These are phyloP conservation scores for Microdon myrmicae DNA, from an alignment of 2,888 invertebrate species.

Conservation along the genomic window DNA sequence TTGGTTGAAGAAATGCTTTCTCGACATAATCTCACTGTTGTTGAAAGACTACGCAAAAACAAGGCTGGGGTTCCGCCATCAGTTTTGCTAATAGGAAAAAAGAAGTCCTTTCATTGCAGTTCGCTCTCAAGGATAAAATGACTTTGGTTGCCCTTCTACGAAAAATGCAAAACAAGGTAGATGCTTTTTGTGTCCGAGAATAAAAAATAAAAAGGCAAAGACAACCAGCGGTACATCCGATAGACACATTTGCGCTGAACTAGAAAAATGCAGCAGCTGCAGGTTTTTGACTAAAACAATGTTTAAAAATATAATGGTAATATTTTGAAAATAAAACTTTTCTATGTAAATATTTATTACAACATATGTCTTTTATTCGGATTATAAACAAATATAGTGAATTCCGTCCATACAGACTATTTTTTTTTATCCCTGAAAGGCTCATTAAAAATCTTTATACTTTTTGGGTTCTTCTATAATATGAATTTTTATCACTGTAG, in stretches of 20 bases:
- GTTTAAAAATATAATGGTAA: not conserved
- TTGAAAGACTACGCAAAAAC: conserved; percentile 35
- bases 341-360: not conserved
- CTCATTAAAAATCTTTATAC: too few species aligned
- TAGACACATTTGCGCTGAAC: too few species aligned
- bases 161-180: conserved; percentile 19
- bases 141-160: conserved; percentile 15
- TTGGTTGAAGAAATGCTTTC: conserved; percentile 54
- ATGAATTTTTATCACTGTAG: too few species aligned
- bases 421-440: too few species aligned
- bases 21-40: conserved; percentile 36
- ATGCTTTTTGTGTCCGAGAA: conserved; percentile 13
- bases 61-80: conserved; percentile 37
- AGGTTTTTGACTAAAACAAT: not conserved
- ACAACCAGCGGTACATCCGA: too few species aligned
- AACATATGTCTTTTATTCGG: not conserved
- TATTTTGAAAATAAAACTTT: not conserved
- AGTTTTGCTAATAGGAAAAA: conserved; percentile 10
- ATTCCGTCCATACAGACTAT: too few species aligned
- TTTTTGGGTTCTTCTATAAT: too few species aligned
- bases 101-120: conserved; percentile 11
- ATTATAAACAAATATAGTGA: not conserved
- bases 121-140: conserved; percentile 9
- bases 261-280: not conserved
- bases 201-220: too few species aligned